phyloP scores from a whole-genome alignment of 2,888 invertebrate species.

The Sphaerophoria taeniata region DNA sequence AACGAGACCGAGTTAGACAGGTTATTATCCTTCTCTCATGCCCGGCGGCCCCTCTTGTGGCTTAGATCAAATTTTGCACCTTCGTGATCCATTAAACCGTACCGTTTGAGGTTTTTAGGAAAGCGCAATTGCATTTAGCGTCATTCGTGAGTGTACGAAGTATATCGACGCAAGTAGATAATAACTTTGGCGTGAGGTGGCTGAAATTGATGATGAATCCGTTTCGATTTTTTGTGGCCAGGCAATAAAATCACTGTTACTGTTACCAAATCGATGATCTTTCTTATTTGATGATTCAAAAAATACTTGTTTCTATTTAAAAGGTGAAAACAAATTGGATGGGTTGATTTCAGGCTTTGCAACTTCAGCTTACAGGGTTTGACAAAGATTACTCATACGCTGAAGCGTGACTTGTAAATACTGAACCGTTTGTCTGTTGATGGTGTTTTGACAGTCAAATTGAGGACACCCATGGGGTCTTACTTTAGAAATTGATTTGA shows the following conservation, averaged over 20 bases:
- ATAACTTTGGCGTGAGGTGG: not conserved
- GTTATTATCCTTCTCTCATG: slow-evolving; percentile 14
- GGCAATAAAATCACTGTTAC: slow-evolving; percentile 14
- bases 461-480: no score
- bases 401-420: no score
- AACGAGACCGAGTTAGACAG: not conserved
- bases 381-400: no score
- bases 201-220: slow-evolving; percentile 50
- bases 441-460: no score
- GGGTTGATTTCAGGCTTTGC: not conserved
- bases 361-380: not conserved
- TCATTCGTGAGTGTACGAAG: slow-evolving; percentile 18
- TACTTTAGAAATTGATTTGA: slow-evolving; percentile 42
- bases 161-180: slow-evolving; percentile 2
- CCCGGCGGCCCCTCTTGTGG: not conserved
- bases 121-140: slow-evolving; percentile 34
- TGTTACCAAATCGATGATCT: slow-evolving; percentile 58
- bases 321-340: slow-evolving; percentile 27
- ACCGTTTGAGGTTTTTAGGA: slow-evolving; percentile 16
- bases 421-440: no score
- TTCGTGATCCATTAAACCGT: slow-evolving; percentile 47
- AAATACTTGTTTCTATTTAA: not conserved
- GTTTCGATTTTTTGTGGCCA: slow-evolving; percentile 59
- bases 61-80: slow-evolving; percentile 39
- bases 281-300: not conserved